Conservation (phyloP, 2,113 vertebrate genomes). For the Triplophysa dalaica region DNA sequence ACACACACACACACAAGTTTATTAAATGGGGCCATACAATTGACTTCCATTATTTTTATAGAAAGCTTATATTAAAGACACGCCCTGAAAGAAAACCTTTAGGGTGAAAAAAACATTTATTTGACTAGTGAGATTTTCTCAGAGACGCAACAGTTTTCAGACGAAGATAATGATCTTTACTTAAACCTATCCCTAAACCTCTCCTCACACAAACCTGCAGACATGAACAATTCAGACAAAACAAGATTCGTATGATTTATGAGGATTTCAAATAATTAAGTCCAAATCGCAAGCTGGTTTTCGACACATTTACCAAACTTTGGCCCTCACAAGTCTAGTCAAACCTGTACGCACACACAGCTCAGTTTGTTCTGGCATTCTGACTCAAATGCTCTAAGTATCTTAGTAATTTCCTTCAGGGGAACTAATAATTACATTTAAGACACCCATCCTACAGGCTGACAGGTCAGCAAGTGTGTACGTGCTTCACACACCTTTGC, state of each 20-base stretch:
- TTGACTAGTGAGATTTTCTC: too few relatives aligned
- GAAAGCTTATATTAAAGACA: neutral
- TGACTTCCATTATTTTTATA: neutral
- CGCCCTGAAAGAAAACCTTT: neutral
- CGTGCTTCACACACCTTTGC: constrained; percentile 26
- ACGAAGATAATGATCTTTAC: too few relatives aligned
- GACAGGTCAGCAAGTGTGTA: constrained; percentile 57
- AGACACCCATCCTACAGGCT: constrained; percentile 58
- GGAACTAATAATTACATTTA: constrained; percentile 66
- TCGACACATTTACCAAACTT: too few relatives aligned
- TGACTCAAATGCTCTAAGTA: constrained; percentile 60
- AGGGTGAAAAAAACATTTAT: too few relatives aligned
- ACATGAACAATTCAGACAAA: too few relatives aligned
- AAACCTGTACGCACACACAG: constrained; percentile 38
- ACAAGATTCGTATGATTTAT: too few relatives aligned
- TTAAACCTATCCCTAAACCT: too few relatives aligned
- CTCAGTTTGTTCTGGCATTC: constrained; percentile 44
- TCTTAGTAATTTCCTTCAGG: constrained; percentile 71
- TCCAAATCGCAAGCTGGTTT: too few relatives aligned
- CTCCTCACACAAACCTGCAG: too few relatives aligned
- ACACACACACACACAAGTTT: constrained; percentile 14
- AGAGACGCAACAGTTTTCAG: too few relatives aligned
- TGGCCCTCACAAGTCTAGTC: neutral
- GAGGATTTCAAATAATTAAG: too few relatives aligned
- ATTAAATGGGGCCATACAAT: neutral